phyloP scores from a whole-genome alignment of 1,140 invertebrate genomes.

The Scylla paramamosain region DNA sequence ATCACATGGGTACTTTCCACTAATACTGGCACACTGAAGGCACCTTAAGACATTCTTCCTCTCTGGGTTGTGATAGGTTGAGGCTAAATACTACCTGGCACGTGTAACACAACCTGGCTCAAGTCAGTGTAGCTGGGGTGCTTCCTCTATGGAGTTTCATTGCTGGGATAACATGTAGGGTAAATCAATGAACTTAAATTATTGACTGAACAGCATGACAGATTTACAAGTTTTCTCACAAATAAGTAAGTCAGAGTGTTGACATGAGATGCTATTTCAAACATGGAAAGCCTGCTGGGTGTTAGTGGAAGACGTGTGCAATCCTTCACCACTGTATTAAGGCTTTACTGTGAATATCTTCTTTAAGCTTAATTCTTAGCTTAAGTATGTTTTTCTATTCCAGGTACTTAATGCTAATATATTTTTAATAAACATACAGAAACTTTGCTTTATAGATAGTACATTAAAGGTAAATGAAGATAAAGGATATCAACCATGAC shows the following conservation, averaged over 20 bases:
- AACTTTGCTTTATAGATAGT: slow-evolving; percentile 2
- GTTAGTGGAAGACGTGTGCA: slow-evolving; percentile 59
- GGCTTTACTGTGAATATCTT: slow-evolving; percentile 41
- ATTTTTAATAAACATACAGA: slow-evolving; percentile 46
- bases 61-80: slow-evolving; percentile 59
- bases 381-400: slow-evolving; percentile 24
- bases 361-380: slow-evolving; percentile 15
- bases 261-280: slow-evolving; percentile 23
- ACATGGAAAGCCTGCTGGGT: slow-evolving; percentile 42
- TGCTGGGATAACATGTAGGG: slow-evolving; percentile 35
- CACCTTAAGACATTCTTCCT: slow-evolving; percentile 74
- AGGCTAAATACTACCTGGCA: slow-evolving; percentile 50
- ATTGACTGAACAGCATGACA: slow-evolving; percentile 7
- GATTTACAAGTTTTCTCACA: neutral
- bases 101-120: slow-evolving; percentile 50
- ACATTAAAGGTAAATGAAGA: slow-evolving; percentile 5
- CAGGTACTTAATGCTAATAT: slow-evolving; percentile 34
- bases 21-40: slow-evolving; percentile 76
- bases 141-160: neutral
- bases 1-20: slow-evolving; percentile 73
- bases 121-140: slow-evolving; percentile 11
- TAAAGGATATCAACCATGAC: slow-evolving; percentile 2
- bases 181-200: slow-evolving; percentile 52
- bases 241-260: neutral
- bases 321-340: slow-evolving; percentile 55